Evolutionary conservation across 2,113 vertebrate genomes (phyloP).

Genomic region (Epinephelus lanceolatus): DNA sequence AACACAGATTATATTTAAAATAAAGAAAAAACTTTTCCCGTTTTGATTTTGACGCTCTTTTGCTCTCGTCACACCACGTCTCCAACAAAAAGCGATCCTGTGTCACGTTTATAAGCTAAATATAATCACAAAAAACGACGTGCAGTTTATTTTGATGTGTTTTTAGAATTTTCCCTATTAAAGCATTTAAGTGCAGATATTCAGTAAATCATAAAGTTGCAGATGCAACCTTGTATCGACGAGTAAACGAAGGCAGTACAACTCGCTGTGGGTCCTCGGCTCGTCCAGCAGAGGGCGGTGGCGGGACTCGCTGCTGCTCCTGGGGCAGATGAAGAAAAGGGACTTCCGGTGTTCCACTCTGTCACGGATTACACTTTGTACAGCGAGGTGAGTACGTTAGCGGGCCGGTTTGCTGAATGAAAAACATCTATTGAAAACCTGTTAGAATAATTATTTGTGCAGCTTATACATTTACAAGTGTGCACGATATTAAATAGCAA

Average conservation of each 20-base stretch:
- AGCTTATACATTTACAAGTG: rapidly evolving
- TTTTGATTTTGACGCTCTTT: not conserved
- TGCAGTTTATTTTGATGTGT: not conserved
- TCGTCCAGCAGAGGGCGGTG: conserved; percentile 52
- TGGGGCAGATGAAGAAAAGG: not conserved
- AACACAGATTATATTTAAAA: not conserved
- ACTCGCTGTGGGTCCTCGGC: not conserved
- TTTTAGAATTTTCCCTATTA: not conserved
- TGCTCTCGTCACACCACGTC: not conserved
- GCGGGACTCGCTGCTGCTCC: not conserved
- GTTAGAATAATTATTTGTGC: not conserved
- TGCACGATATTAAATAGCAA: rapidly evolving
- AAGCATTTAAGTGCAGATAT: not conserved
- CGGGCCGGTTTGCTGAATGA: not conserved
- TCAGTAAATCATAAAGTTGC: not conserved
- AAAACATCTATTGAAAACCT: not conserved
- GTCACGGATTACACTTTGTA: conserved; percentile 20
- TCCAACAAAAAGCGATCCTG: not conserved
- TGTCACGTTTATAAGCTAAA: not conserved
- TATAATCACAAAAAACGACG: not conserved
- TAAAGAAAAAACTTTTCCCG: not conserved
- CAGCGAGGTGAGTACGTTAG: conserved; percentile 67
- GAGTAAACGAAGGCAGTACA: not conserved
- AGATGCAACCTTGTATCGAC: not conserved
- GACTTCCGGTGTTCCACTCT: conserved; percentile 59